Evolutionary conservation across 2,113 vertebrate species (phyloP).

Genomic region (Anhinga anhinga): DNA sequence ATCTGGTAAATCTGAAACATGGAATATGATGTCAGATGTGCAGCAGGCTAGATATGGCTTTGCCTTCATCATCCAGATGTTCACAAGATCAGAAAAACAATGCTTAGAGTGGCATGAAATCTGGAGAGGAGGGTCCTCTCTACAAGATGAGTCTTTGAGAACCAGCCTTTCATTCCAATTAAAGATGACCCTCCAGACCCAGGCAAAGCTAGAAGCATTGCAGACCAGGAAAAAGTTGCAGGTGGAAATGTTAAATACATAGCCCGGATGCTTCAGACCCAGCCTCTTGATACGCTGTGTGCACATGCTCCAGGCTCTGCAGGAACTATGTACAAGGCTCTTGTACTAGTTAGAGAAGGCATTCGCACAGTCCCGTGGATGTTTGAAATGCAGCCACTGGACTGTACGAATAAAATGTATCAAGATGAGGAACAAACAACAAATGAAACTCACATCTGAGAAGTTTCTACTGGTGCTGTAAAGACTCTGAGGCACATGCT

Average conservation of each 20-base stretch:
- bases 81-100: constrained; percentile 77
- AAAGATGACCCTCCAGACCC: constrained; percentile 73
- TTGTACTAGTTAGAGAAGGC: constrained; percentile 79
- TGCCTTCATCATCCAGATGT: constrained; percentile 68
- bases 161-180: constrained; percentile 82
- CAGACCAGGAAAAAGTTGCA: constrained; percentile 80
- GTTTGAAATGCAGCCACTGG: constrained; percentile 86
- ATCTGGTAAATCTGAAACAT: constrained; percentile 61
- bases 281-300: constrained; percentile 74
- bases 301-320: constrained; percentile 31
- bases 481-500: constrained; percentile 84
- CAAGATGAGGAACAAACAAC: constrained; percentile 68
- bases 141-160: constrained; percentile 86
- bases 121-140: constrained; percentile 82
- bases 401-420: constrained; percentile 81
- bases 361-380: constrained; percentile 76
- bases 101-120: constrained; percentile 83
- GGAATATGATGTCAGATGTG: constrained; percentile 67
- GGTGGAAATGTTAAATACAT: constrained; percentile 82
- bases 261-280: constrained; percentile 88
- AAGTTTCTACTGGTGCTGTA: constrained; percentile 80
- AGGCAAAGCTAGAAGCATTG: constrained; percentile 62
- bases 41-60: constrained; percentile 76
- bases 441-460: constrained; percentile 27
- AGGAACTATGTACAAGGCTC: constrained; percentile 72